Base-by-base conservation (phyloP, 2,888 invertebrate species). In the Barypeithes pellucidus region DNA sequence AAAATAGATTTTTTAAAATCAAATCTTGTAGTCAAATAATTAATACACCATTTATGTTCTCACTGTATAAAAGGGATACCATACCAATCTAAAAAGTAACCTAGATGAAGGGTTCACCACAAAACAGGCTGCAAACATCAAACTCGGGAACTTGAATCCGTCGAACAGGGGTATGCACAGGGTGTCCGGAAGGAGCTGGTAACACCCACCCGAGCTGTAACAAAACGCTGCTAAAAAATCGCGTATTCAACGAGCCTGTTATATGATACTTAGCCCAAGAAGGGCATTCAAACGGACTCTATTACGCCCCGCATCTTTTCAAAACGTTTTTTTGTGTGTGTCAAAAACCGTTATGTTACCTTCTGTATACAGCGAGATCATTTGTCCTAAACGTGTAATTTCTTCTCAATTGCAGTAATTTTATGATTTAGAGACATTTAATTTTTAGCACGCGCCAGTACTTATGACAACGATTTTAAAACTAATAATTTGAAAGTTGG, bases 371-470 rank as follows among this genome's bases (percentile, higher is more conserved):
- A 73, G 65, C 77, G 75, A 50, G 67, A 69, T 76, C 61, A 29
- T 75, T 79, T 71, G 70, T 73, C 62, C 78, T 67, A 77, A 84
- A 82, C 84, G 82, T 84, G 82, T 84, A 84, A 84, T 84, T 83
- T 83, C 78, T 80, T 76, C 18, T 67, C 36, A 82, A 85, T 85
- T 84, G 84, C 84, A 85, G 81, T 85, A 85, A 85, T 85, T 84
- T 84, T 59, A 77, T 79, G 84, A 84, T 85, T 83, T 80, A 77
- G 79, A 81, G 84, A 84, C 84, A 84, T 84, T 84, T 84, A 85
- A 85, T 84, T 85, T 83, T 81, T 80, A 83, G 79, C 85, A 84
- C 84, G 85, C 85, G 85, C 79, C 83, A 18, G 18, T 11, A 33
- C 63, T 50, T 36, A 36, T 29, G 63, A 20, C 50, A 63, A 50